These are phyloP conservation scores for Cervus canadensis DNA, from an alignment of 2,113 vertebrate species.

Conservation along the genomic window DNA sequence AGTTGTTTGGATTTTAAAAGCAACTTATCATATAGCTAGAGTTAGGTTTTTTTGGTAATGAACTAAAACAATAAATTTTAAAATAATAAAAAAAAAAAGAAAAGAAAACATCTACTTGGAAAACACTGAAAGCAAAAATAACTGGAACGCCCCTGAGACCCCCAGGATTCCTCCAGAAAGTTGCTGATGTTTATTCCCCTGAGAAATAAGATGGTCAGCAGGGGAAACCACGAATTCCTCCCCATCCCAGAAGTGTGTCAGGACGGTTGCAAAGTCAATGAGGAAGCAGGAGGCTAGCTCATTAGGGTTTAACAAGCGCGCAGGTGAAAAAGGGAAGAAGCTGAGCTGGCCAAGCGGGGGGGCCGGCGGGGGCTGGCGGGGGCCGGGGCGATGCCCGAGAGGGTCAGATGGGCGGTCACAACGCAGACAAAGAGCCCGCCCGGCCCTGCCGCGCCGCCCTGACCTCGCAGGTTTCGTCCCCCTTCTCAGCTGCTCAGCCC, in stretches of 20 bases:
- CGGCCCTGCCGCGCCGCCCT: background rate
- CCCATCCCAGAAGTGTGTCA: background rate
- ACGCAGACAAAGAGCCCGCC: background rate
- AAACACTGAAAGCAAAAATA: slow-evolving; percentile 26
- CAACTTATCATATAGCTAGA: background rate
- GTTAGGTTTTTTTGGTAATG: slow-evolving; percentile 3
- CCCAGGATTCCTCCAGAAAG: slow-evolving; percentile 12
- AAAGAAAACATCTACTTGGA: background rate
- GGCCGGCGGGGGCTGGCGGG: background rate
- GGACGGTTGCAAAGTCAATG: slow-evolving; percentile 51
- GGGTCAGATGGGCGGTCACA: slow-evolving; percentile 18
- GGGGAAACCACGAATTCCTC: background rate
- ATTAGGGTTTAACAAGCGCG: background rate
- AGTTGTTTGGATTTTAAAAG: slow-evolving; percentile 30
- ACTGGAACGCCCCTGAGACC: background rate
- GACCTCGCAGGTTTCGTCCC: slow-evolving; percentile 60
- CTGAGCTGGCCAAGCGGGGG: background rate
- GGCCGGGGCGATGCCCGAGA: background rate
- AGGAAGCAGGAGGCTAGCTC: slow-evolving; percentile 22
- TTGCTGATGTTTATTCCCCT: slow-evolving; percentile 44
- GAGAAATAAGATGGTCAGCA: background rate
- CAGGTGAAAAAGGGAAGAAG: background rate
- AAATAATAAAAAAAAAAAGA: background rate
- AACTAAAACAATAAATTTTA: slow-evolving; percentile 23
- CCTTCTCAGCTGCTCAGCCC: slow-evolving; percentile 48